phyloP scores from a whole-genome alignment of 2,888 invertebrate species.

The Limnephilus marmoratus region DNA sequence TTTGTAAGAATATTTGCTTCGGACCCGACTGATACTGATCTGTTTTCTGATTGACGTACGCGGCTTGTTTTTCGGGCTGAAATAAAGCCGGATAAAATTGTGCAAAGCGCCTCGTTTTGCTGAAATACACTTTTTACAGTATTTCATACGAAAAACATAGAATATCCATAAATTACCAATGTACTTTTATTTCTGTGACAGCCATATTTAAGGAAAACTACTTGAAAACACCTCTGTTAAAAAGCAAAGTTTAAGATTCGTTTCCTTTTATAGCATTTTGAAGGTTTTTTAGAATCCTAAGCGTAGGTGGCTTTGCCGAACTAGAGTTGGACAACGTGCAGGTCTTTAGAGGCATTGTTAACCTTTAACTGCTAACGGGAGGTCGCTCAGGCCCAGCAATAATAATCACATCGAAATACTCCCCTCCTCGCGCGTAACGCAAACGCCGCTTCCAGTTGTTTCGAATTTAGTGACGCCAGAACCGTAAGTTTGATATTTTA shows the following conservation, averaged over 20 bases:
- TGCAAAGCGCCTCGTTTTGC: conserved; percentile 4
- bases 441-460: too few species aligned
- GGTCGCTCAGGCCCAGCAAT: too few species aligned
- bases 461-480: too few species aligned
- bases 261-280: too few species aligned
- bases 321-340: not conserved
- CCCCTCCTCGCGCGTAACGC: too few species aligned
- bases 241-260: too few species aligned
- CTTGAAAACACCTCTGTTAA: not conserved
- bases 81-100: conserved; percentile 9
- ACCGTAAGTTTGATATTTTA: too few species aligned
- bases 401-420: too few species aligned
- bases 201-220: not conserved
- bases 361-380: too few species aligned
- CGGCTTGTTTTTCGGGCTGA: not conserved
- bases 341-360: not conserved
- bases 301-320: not conserved
- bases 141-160: too few species aligned
- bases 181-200: not conserved
- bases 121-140: not conserved
- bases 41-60: conserved; percentile 41
- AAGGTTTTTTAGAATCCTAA: too few species aligned
- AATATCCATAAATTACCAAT: not conserved
- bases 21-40: conserved; percentile 57
- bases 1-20: conserved; percentile 58